Evolutionary conservation across 2,888 invertebrate species (phyloP), one percentile per base, ranked within the genome.

Genomic region (Silvanus unidentatus): DNA sequence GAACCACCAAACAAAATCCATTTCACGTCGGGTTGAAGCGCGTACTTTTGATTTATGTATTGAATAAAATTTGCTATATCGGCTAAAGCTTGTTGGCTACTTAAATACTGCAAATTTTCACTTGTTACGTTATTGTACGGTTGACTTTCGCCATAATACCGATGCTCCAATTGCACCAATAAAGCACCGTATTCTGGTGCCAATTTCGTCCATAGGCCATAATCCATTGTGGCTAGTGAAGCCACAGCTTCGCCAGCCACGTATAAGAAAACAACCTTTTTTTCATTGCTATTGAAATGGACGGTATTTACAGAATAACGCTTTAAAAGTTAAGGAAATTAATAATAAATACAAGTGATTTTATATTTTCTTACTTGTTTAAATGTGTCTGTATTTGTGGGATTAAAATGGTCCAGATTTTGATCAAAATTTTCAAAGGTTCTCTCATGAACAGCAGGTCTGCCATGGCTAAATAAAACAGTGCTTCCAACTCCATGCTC

Each of bases 1-100:
- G 79, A 79, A 28, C 79, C 80, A 0, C 81, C 81, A 22, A 80
- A 75, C 9, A 80, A 71, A 1, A 75, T 48, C 48, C 48, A 48
- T 37, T 48, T 45, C 4, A 22, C 22, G n/a, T 70, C 29, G 3
- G 34, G 1, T 9, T 27, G n/a, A 10, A 44, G 30, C 3, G 16
- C 10, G 27, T 48, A 42, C 15, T 40, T 16, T 16, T 41, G 12
- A 12, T 52, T 64, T 55, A 43, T 49, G 32, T 50, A 37, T 29
- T 64, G 55, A 30, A 75, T 70, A 46, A 74, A 72, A 49, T 66
- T 59, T 5, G 71, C 72, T 1, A 75, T 54, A 52, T 76, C 76
- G 1, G 69, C 72, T 11, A 75, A 56, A 1, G 73, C 71, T 55
- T 74, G 73, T 28, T 71, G 71, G 2, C 68, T 65, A 45, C 57